A percentile compares a stretch with the other conserved stretches of the same genome.
These are phyloP conservation scores for Vanessa tameamea DNA, from an alignment of 1,140 invertebrate species.

Conservation along the genomic window DNA sequence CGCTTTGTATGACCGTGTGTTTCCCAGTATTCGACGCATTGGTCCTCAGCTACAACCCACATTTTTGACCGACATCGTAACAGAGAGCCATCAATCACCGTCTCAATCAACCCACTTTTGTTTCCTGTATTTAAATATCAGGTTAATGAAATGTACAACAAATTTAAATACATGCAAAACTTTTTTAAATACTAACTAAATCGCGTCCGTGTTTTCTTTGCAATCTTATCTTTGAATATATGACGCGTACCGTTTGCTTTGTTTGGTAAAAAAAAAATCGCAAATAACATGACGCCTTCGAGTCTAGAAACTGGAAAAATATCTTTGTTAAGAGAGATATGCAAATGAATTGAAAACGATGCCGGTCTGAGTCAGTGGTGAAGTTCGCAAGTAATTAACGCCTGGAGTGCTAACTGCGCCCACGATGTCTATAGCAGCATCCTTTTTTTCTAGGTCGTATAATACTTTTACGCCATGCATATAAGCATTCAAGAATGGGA, in stretches of 20 bases:
- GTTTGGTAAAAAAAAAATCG: constrained; percentile 2
- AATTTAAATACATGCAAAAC: constrained; percentile 2
- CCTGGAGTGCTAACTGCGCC: constrained; percentile 54
- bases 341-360: constrained; percentile 51
- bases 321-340: constrained; percentile 41
- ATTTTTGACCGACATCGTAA: constrained; percentile 35
- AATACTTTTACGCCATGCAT: constrained; percentile 29
- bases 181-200: background rate
- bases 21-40: constrained; percentile 45
- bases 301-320: constrained; percentile 27
- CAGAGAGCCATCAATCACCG: constrained; percentile 36
- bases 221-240: constrained; percentile 2
- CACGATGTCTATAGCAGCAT: constrained; percentile 38
- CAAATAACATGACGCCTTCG: constrained; percentile 18
- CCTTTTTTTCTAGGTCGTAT: constrained; percentile 41
- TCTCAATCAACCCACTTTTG: constrained; percentile 29
- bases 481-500: constrained; percentile 17
- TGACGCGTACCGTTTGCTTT: background rate
- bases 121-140: constrained; percentile 34
- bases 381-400: constrained; percentile 62
- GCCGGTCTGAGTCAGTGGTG: constrained; percentile 53
- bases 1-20: constrained; percentile 51
- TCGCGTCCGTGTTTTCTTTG: background rate
- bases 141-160: background rate
- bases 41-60: constrained; percentile 33